These are phyloP conservation scores for Drosophila willistoni DNA, from an alignment of 1,140 invertebrate genomes.

Conservation along the genomic window DNA sequence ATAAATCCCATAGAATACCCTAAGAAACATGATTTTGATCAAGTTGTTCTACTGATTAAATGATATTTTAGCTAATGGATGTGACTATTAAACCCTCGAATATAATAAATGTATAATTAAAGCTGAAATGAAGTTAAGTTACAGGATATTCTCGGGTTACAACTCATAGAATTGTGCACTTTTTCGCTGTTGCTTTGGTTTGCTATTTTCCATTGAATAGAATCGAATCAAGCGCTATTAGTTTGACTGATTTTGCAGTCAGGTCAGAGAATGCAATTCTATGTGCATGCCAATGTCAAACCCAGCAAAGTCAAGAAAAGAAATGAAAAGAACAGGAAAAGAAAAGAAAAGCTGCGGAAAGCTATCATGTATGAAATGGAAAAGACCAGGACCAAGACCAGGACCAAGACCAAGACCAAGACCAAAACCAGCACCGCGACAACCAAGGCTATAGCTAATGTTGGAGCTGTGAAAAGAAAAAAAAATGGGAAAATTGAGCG, in stretches of 20 bases:
- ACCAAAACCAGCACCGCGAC: conserved; percentile 17
- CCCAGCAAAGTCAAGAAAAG: conserved; percentile 6
- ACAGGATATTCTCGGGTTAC: conserved; percentile 12
- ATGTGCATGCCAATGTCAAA: conserved; percentile 44
- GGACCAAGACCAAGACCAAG: background rate
- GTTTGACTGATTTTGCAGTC: conserved; percentile 59
- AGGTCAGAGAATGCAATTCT: conserved; percentile 19
- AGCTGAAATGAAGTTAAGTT: background rate
- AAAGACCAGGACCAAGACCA: conserved; percentile 16
- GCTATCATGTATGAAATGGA: conserved; percentile 58
- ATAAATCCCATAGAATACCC: too few species aligned
- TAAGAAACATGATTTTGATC: too few species aligned
- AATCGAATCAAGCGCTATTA: conserved; percentile 72
- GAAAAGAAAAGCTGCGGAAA: conserved; percentile 29
- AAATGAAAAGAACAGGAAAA: conserved; percentile 20
- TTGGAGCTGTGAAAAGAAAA: background rate
- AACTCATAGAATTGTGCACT: conserved; percentile 4
- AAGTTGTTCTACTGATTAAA: too few species aligned
- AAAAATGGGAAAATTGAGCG: background rate
- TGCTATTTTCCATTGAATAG: conserved; percentile 57
- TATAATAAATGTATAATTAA: too few species aligned
- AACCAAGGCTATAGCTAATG: conserved; percentile 9
- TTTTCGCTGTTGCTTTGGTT: background rate
- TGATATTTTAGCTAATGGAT: too few species aligned
- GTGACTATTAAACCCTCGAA: too few species aligned